Evolutionary conservation across 2,888 invertebrate species (phyloP).

Genomic region (Heliconius sara): DNA sequence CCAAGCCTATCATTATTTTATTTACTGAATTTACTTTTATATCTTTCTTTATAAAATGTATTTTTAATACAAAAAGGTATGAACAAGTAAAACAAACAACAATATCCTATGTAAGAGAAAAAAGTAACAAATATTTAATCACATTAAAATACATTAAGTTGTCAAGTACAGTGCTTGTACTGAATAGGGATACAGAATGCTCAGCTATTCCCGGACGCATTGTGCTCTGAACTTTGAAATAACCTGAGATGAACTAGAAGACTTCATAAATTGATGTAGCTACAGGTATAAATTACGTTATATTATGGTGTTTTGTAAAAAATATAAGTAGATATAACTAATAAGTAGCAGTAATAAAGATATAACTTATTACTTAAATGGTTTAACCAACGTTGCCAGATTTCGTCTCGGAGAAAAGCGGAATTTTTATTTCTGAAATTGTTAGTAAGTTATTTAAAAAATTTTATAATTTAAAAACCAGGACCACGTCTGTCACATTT

Average conservation of each 20-base stretch:
- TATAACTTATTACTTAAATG: too few relatives aligned
- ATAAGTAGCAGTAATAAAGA: background rate
- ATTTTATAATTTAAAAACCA: too few relatives aligned
- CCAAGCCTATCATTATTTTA: too few relatives aligned
- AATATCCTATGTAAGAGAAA: background rate
- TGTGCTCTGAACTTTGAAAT: constrained; percentile 28
- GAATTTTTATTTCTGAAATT: too few relatives aligned
- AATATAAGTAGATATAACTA: background rate
- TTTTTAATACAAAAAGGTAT: background rate
- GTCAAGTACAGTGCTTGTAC: constrained; percentile 1
- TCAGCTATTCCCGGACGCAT: constrained; percentile 23
- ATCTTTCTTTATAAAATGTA: background rate
- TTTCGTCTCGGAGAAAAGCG: too few relatives aligned
- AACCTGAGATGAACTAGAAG: constrained; percentile 19
- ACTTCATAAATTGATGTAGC: constrained; percentile 11
- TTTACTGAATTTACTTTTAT: too few relatives aligned
- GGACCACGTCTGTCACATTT: too few relatives aligned
- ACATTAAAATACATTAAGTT: constrained; percentile 13
- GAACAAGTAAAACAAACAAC: background rate
- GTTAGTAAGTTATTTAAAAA: too few relatives aligned
- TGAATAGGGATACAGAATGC: constrained; percentile 6
- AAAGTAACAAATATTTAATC: constrained; percentile 3
- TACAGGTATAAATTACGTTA: constrained; percentile 5
- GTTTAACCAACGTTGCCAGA: background rate
- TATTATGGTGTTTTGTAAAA: background rate